phyloP scores from a whole-genome alignment of 2,113 vertebrate species.

The Phaetusa simplex region DNA sequence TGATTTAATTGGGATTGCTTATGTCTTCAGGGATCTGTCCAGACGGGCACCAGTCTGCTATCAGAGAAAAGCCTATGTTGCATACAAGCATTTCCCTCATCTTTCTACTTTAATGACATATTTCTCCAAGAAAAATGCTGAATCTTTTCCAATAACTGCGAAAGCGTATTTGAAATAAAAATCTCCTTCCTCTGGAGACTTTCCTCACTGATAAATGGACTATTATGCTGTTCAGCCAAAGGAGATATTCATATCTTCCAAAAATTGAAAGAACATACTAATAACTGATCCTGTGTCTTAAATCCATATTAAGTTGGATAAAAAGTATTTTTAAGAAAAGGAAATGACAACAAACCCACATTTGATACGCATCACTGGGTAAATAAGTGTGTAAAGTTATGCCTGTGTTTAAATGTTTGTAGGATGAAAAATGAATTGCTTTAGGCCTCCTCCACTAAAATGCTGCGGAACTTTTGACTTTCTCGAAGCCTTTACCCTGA shows the following conservation, averaged over 20 bases:
- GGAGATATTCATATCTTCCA: slow-evolving; percentile 45
- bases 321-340: slow-evolving; percentile 8
- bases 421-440: not conserved
- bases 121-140: slow-evolving; percentile 23
- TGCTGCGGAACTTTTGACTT: not conserved
- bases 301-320: not conserved
- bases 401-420: not conserved
- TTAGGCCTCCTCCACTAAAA: not conserved
- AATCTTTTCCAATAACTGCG: not conserved
- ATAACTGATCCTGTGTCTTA: slow-evolving; percentile 31
- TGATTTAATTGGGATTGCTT: slow-evolving; percentile 21
- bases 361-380: not conserved
- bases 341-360: not conserved
- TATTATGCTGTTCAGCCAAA: slow-evolving; percentile 23
- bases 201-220: not conserved
- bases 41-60: slow-evolving; percentile 44
- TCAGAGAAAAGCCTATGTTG: not conserved
- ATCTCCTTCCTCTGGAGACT: not conserved
- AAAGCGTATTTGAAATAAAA: slow-evolving; percentile 11
- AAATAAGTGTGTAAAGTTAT: not conserved
- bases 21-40: slow-evolving; percentile 47
- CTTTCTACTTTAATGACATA: slow-evolving; percentile 6
- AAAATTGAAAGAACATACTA: slow-evolving; percentile 43
- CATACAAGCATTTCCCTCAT: slow-evolving; percentile 23
- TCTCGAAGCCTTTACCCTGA: not conserved